Evolutionary conservation across 2,797 vertebrate genomes (phyloP).

Genomic region (Triplophysa yarkandensis): DNA sequence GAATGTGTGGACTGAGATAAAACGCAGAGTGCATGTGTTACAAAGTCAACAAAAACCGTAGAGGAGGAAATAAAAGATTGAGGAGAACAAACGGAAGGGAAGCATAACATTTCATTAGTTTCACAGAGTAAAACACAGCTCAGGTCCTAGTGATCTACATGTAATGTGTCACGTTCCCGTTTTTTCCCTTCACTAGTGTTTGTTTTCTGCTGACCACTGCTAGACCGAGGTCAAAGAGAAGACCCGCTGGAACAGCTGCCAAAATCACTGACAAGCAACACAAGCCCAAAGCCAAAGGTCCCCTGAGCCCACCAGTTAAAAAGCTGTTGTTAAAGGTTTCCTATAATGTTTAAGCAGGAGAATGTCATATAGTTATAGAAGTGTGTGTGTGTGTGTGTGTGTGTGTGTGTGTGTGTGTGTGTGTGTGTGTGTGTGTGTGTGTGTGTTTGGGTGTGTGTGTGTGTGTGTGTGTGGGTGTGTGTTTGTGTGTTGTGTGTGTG

Average conservation of each 20-base stretch:
- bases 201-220: slow-evolving; percentile 46
- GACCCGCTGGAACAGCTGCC: slow-evolving; percentile 28
- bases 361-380: slow-evolving; percentile 6
- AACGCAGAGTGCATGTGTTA: not conserved
- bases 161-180: slow-evolving; percentile 24
- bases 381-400: not conserved
- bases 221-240: slow-evolving; percentile 39
- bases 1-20: slow-evolving; percentile 17
- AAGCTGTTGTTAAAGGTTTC: slow-evolving; percentile 12
- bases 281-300: not conserved
- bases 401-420: slow-evolving; percentile 1
- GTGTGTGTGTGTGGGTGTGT: slow-evolving; percentile 4
- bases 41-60: slow-evolving; percentile 33
- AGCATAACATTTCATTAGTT: slow-evolving; percentile 18
- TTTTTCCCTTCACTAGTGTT: slow-evolving; percentile 22
- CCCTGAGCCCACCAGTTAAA: not conserved
- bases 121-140: slow-evolving; percentile 27
- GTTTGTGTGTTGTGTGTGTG: not conserved
- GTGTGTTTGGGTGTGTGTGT: not conserved
- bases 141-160: slow-evolving; percentile 22
- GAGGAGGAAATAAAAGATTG: slow-evolving; percentile 27
- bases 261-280: slow-evolving; percentile 26
- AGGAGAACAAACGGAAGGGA: slow-evolving; percentile 28
- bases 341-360: slow-evolving; percentile 17
- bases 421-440: not conserved